Base-by-base conservation (phyloP, 92 coral and sea anemone species). In the Parazoanthus swiftii region DNA sequence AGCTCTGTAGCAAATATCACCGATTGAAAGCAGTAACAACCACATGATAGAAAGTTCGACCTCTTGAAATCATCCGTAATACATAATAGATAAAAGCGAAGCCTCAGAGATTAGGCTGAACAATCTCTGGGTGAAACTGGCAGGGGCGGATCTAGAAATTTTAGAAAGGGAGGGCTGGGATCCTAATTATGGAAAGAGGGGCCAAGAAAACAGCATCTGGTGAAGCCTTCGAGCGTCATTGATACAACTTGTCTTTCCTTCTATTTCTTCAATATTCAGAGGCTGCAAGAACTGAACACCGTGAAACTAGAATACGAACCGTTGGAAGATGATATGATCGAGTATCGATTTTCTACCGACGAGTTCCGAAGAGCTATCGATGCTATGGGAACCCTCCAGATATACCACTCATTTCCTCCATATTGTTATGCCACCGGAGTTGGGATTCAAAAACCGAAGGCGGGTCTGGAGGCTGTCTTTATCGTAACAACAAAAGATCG, bases 391-490 rank as follows among this genome's bases (percentile, higher is more conserved):
- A 86, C 88, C 18, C 92, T 96, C 33, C 95, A 96, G 80, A 89
- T 93, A 74, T 96, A 92, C 77, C 95, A 92, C 43, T 93, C 99
- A 11, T 94, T 95, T 44, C 99, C 99, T 2, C 91, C 95, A 65
- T 91, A 92, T 46, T 96, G 99, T 66, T 96, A 91, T 63, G 97
- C 99, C 8, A 94, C 96, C 0, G 99, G 99, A 74, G 92, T 92
- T 10, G 99, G 99, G 33, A 85, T 96, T 43, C 99, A 93, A 42
- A 92, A 96, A 77, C 97, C 99, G 11, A 96, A 96, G 87, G 92
- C 95, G 0, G 99, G 95, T 20, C 86, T 96, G 50, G 99, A 96
- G 79, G 96, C 99, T n/a, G 98, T 96, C 88, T 96, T 96, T 73
- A 89, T 93, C 82, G 94, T 96, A 38, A 95, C 96, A 9, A 92